Base-by-base conservation (phyloP, 2,888 invertebrate species). In the Hylaea fasciaria region DNA sequence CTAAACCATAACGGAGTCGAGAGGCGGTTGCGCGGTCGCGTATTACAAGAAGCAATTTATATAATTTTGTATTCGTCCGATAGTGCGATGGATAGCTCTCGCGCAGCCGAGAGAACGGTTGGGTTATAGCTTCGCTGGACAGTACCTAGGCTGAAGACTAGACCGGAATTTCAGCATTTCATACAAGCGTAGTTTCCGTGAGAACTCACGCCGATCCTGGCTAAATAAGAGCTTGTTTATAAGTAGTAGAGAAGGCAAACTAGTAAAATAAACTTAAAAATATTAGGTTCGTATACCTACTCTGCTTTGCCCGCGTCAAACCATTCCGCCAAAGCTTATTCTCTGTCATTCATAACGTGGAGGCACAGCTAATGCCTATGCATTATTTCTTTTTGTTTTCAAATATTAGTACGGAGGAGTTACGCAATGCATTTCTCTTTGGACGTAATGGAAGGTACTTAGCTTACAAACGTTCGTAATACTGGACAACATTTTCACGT, bases 51-150 rank as follows among this genome's bases (percentile, higher is more conserved):
- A 84, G 85, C 83, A 84, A 86, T 85, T 87, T 85, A 85, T 85
- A 82, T 84, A 85, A 84, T 87, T 85, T 85, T 81, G 82, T 84
- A 85, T 85, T 82, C 81, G 80, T 77, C 78, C 80, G 81, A 85
- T 85, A 74, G 77, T 78, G 71, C 82, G 83, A 85, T 84, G 83
- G 56, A 56, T 56, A 56, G 60, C 51, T 41, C 35, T 55, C 75
- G 72, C 50, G 51, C 51, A 57, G 45, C 43, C 16, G 35, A 63
- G 65, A 57, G 65, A 65, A 54, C 53, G 65, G 55, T 35, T 82
- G 81, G 32, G 41, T 29, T 50, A 28, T 44, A 44, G 7, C 54
- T 17, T 40, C n/a, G 12, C 28, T 44, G 12, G 0, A 8, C 49
- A 49, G 56, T 49, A 39, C 44, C 32, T 32, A 7, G 32, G 32